A percentile compares a stretch with the other conserved stretches of the same genome.
Conservation (phyloP, 1,140 invertebrate genomes). For the Acromyrmex heyeri region DNA sequence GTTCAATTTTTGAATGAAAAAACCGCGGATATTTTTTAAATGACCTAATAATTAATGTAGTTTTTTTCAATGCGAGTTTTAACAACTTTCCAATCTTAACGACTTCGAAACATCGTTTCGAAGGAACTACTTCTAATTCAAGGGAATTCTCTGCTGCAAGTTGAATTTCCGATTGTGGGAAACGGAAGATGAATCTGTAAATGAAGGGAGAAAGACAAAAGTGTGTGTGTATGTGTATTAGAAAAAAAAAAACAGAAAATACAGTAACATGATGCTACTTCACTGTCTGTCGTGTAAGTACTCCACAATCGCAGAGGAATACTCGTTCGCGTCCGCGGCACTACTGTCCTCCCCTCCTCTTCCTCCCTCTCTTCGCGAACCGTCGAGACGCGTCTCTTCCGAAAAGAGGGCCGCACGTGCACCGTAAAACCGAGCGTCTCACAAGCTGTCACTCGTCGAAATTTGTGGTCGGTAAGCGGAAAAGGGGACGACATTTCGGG, state of each 20-base stretch:
- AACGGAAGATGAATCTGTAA: background rate
- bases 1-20: too few species aligned
- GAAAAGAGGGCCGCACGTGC: slow-evolving; percentile 16
- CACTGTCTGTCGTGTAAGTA: background rate
- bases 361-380: background rate
- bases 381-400: slow-evolving; percentile 1
- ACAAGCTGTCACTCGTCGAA: slow-evolving; percentile 46
- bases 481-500: slow-evolving; percentile 15
- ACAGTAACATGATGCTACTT: slow-evolving; percentile 10
- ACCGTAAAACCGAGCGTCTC: slow-evolving; percentile 24
- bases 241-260: background rate
- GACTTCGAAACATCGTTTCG: too few species aligned
- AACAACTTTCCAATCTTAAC: too few species aligned
- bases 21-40: too few species aligned
- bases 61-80: too few species aligned
- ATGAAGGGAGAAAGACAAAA: background rate
- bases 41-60: too few species aligned
- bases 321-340: background rate
- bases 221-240: background rate
- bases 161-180: background rate
- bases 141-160: too few species aligned
- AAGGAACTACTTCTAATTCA: too few species aligned
- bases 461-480: slow-evolving; percentile 31
- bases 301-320: background rate
- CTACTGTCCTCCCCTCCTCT: background rate